A percentile compares a stretch with the other conserved stretches of the same genome.
Conservation (phyloP, 2,113 vertebrate genomes). For the Shinisaurus crocodilurus region DNA sequence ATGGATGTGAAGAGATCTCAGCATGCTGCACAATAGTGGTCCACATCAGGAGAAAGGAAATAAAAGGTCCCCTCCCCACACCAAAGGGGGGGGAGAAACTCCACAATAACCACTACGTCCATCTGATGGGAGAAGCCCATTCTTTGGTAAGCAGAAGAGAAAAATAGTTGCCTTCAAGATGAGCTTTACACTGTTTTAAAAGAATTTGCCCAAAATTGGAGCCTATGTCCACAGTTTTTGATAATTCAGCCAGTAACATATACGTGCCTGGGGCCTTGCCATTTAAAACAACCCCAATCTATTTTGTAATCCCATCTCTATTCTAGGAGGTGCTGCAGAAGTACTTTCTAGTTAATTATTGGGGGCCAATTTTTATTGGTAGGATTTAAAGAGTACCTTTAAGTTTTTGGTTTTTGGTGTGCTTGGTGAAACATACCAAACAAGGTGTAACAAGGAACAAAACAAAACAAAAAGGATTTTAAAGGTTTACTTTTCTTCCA, state of each 20-base stretch:
- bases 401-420: too few species aligned
- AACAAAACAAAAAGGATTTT: too few species aligned
- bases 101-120: background rate
- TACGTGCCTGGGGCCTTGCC: too few species aligned
- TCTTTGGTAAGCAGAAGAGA: background rate
- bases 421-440: background rate
- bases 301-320: too few species aligned
- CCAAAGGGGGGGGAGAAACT: background rate
- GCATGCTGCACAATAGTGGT: slow-evolving; percentile 1
- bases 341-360: background rate
- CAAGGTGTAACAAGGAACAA: too few species aligned
- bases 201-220: too few species aligned
- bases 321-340: background rate
- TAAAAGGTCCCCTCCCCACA: background rate
- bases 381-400: background rate
- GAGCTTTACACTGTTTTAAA: background rate
- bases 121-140: background rate
- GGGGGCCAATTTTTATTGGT: too few species aligned
- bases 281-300: too few species aligned
- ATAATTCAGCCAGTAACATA: too few species aligned
- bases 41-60: background rate
- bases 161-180: background rate
- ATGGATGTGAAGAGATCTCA: background rate
- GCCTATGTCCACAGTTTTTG: too few species aligned
- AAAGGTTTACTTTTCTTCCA: background rate